A percentile compares a stretch with the other conserved stretches of the same genome.
These are phyloP conservation scores for Polypedilum pembai DNA, from an alignment of 1,140 invertebrate genomes.

Conservation along the genomic window DNA sequence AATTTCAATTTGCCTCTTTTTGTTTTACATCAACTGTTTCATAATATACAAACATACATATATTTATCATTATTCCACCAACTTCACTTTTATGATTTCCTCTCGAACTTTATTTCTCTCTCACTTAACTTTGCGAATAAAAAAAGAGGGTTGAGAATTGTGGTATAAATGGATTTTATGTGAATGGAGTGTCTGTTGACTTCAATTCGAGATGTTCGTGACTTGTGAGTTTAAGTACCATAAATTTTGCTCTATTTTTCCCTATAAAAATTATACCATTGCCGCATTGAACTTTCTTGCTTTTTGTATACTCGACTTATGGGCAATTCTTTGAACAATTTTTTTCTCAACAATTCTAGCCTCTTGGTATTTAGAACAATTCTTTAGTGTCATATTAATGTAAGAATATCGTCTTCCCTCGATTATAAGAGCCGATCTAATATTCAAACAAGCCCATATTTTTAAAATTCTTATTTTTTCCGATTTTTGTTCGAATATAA, in stretches of 20 bases:
- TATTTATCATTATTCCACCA: not conserved
- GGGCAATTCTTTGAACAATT: no score
- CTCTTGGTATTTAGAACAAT: no score
- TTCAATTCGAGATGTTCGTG: not conserved
- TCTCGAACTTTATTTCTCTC: not conserved
- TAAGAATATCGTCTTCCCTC: no score
- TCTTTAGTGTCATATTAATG: no score
- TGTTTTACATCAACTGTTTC: conserved; percentile 2
- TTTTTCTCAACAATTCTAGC: no score
- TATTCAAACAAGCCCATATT: no score
- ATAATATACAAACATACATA: not conserved
- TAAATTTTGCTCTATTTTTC: conserved; percentile 14
- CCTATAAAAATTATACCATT: not conserved
- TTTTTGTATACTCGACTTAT: not conserved
- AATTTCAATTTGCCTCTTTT: not conserved
- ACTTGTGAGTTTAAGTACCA: not conserved
- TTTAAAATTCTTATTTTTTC: no score
- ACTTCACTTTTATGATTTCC: not conserved
- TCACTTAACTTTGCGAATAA: not conserved
- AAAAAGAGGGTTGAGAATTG: not conserved
- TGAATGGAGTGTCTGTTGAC: conserved; percentile 9
- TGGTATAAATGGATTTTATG: not conserved
- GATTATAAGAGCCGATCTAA: no score
- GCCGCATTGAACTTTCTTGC: not conserved
- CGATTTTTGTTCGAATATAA: no score